Conservation (phyloP, 1,140 invertebrate species). For the Drosophila sp. region DNA sequence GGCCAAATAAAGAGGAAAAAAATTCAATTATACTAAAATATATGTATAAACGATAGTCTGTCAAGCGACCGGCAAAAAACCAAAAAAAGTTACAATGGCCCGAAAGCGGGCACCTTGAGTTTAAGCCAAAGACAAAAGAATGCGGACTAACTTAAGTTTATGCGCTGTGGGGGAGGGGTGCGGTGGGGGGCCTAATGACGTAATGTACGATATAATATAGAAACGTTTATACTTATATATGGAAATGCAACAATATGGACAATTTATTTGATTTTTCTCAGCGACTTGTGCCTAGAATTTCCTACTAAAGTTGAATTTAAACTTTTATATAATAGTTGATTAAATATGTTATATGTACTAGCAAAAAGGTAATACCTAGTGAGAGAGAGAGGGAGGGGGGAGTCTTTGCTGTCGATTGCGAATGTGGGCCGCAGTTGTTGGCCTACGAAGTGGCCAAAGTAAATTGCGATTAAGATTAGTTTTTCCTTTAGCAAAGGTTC, state of each 20-base stretch:
- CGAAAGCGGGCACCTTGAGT: constrained; percentile 3
- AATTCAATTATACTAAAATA: constrained; percentile 8
- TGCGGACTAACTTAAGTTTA: constrained; percentile 5
- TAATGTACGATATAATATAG: neutral
- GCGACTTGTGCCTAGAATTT: neutral
- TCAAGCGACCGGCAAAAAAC: constrained; percentile 1
- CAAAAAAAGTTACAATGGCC: constrained; percentile 6
- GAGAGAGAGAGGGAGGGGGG: neutral
- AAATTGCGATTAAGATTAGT: constrained; percentile 42
- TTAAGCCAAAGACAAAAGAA: constrained; percentile 19
- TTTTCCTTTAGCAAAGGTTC: constrained; percentile 28
- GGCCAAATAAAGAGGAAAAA: neutral
- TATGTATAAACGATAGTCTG: neutral
- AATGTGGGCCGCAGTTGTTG: constrained; percentile 14
- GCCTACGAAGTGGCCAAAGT: constrained; percentile 27
- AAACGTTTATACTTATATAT: neutral
- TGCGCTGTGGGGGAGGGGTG: no score
- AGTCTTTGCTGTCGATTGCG: constrained; percentile 17
- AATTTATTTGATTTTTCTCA: neutral
- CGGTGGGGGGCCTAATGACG: neutral
- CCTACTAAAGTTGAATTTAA: neutral
- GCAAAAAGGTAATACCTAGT: neutral
- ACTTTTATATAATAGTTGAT: neutral
- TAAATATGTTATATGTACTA: neutral
- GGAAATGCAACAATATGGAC: neutral